phyloP scores from a whole-genome alignment of 2,113 vertebrate species.

The Serinus canaria region DNA sequence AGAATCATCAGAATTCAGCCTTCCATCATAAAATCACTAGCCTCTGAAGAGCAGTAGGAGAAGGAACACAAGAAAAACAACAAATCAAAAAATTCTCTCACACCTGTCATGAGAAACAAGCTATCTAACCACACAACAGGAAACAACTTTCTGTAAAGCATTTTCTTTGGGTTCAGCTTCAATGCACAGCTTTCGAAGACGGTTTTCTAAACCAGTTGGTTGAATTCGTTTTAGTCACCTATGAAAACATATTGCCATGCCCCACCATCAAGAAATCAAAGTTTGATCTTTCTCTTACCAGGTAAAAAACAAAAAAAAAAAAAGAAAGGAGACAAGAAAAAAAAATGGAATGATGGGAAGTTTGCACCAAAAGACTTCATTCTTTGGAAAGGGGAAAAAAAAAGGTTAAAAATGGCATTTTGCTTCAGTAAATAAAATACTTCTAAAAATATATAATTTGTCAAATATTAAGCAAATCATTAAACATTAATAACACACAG shows the following conservation, averaged over 20 bases:
- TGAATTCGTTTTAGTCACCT: background rate
- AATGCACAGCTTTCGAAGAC: background rate
- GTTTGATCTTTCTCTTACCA: background rate
- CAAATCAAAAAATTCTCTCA: background rate
- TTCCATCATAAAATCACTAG: background rate
- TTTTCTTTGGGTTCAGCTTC: background rate
- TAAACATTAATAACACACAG: background rate
- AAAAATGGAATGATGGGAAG: background rate
- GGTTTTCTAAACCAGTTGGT: background rate
- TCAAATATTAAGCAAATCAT: background rate
- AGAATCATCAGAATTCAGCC: background rate
- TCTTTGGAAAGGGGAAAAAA: background rate
- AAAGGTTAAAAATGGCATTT: rapidly evolving
- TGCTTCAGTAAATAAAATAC: background rate
- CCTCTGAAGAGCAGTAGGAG: background rate
- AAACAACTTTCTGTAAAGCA: background rate
- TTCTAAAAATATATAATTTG: background rate
- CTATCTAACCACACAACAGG: background rate
- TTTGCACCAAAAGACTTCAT: background rate
- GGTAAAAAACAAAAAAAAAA: background rate
- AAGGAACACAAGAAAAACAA: background rate
- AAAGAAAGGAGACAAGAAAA: background rate
- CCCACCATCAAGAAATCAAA: background rate
- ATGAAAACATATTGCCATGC: background rate
- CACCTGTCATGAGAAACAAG: background rate